A percentile compares a stretch with the other conserved stretches of the same genome.
Evolutionary conservation across 2,888 invertebrate species (phyloP).

Genomic region (Philonicus albiceps): DNA sequence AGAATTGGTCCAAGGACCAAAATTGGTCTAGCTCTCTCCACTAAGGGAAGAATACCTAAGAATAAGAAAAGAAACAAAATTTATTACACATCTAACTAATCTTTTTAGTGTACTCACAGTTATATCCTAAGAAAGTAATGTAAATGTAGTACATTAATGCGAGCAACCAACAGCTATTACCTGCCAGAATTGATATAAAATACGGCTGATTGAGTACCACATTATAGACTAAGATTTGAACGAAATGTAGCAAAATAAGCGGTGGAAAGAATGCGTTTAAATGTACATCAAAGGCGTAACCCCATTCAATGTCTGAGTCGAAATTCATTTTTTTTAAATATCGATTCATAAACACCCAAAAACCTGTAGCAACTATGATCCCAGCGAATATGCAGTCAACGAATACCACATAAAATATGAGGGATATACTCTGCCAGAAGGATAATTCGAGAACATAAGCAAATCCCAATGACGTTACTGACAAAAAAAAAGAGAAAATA

Average conservation of each 20-base stretch:
- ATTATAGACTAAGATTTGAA: conserved; percentile 88
- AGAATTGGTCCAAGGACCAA: conserved; percentile 84
- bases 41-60: conserved; percentile 79
- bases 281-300: conserved; percentile 97
- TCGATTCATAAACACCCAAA: conserved; percentile 76
- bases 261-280: conserved; percentile 99
- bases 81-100: not conserved
- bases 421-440: conserved; percentile 76
- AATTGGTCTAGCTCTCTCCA: conserved; percentile 85
- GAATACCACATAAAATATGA: conserved; percentile 90
- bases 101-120: conserved; percentile 71
- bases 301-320: conserved; percentile 86
- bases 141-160: conserved; percentile 93
- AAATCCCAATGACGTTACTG: conserved; percentile 91
- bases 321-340: conserved; percentile 58
- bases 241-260: conserved; percentile 88
- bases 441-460: conserved; percentile 78
- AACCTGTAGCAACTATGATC: conserved; percentile 82
- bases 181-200: conserved; percentile 83
- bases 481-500: conserved; percentile 54
- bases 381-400: conserved; percentile 94
- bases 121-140: conserved; percentile 97
- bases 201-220: conserved; percentile 79
- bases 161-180: conserved; percentile 93
- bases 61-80: conserved; percentile 54